These are phyloP conservation scores for Chalcosyrphus nemorum DNA, from an alignment of 2,888 invertebrate genomes.

Conservation along the genomic window DNA sequence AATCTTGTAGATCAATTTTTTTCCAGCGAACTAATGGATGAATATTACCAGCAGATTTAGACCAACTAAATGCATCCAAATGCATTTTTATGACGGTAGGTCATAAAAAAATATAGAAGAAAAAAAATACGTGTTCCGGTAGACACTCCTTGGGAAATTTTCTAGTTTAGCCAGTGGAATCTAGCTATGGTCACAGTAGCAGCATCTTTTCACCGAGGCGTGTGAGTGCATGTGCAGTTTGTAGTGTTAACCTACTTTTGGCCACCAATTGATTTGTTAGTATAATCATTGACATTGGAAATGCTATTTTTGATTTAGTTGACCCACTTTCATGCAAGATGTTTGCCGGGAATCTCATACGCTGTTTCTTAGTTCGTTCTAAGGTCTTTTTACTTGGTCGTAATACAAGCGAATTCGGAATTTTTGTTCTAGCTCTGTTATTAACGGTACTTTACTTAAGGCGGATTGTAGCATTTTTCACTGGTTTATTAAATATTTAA, in stretches of 20 bases:
- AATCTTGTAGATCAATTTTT: not conserved
- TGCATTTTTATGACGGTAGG: too few relatives aligned
- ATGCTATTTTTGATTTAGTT: not conserved
- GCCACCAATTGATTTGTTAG: not conserved
- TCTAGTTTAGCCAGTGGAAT: not conserved
- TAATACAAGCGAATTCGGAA: too few relatives aligned
- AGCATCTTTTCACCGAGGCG: not conserved
- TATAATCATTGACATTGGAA: not conserved
- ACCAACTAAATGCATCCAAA: not conserved
- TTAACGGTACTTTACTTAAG: too few relatives aligned
- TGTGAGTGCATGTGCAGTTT: not conserved
- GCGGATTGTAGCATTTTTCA: too few relatives aligned
- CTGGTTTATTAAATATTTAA: too few relatives aligned
- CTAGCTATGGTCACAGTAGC: not conserved
- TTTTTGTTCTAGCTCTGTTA: too few relatives aligned
- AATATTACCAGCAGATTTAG: not conserved
- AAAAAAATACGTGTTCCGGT: constrained; percentile 2
- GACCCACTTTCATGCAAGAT: not conserved
- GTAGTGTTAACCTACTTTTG: constrained; percentile 1
- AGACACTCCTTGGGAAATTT: not conserved
- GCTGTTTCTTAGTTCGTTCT: too few relatives aligned
- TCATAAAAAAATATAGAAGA: not conserved
- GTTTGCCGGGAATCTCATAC: too few relatives aligned
- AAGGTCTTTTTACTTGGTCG: too few relatives aligned
- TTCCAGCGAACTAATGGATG: not conserved